Evolutionary conservation across 2,797 vertebrate species (phyloP).

Genomic region (Hirundo rustica): DNA sequence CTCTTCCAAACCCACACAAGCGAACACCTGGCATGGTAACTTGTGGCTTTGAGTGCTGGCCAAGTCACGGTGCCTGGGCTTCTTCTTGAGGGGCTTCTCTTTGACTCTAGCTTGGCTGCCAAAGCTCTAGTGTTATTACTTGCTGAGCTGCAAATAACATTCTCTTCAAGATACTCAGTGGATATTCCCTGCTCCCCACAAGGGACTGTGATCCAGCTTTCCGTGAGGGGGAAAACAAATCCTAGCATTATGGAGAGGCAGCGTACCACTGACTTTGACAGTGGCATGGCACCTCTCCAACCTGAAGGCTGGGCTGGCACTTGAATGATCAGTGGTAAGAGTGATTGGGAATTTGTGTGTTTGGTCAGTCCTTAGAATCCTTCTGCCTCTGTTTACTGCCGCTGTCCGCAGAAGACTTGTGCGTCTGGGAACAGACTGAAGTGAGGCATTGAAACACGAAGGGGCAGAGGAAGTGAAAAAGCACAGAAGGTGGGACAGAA

Average conservation of each 20-base stretch:
- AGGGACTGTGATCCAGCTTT: background rate
- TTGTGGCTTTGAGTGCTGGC: background rate
- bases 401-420: background rate
- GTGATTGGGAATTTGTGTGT: background rate
- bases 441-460: background rate
- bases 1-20: background rate
- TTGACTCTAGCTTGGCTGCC: background rate
- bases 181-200: background rate
- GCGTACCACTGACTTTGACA: background rate
- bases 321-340: background rate
- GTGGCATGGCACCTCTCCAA: background rate
- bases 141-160: background rate
- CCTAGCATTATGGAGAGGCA: background rate
- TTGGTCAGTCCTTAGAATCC: background rate
- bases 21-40: background rate
- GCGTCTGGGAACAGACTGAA: background rate
- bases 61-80: background rate
- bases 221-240: background rate
- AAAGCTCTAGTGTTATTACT: background rate
- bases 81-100: background rate
- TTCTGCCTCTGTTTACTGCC: background rate
- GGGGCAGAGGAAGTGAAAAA: background rate
- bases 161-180: background rate
- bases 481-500: background rate
- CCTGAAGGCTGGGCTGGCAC: background rate